Conservation (phyloP, 1,140 invertebrate species). For the Macrobrachium nipponense region DNA sequence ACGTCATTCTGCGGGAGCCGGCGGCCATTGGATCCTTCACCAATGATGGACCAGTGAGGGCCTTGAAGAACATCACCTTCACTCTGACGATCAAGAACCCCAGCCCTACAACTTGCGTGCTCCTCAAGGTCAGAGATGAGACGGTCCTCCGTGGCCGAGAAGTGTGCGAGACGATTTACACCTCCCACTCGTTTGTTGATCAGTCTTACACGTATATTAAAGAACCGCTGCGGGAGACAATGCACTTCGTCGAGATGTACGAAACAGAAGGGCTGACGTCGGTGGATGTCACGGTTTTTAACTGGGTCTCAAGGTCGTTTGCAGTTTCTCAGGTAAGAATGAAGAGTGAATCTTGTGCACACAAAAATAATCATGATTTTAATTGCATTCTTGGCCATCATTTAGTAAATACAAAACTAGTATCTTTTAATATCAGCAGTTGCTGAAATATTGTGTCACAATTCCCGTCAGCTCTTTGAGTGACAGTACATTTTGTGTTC, state of each 20-base stretch:
- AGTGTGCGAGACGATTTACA: no score
- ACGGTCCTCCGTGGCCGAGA: not conserved
- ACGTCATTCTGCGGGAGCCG: slow-evolving; percentile 8
- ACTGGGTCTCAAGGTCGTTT: slow-evolving; percentile 34
- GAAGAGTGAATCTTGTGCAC: not conserved
- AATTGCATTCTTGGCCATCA: no score
- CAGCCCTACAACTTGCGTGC: slow-evolving; percentile 29
- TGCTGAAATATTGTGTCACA: no score
- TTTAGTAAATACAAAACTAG: no score
- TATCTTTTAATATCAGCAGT: no score
- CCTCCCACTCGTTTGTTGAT: no score
- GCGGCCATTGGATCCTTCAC: slow-evolving; percentile 12
- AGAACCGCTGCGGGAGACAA: not conserved
- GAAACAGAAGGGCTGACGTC: slow-evolving; percentile 1
- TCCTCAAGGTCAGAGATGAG: slow-evolving; percentile 17
- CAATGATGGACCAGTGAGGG: slow-evolving; percentile 31
- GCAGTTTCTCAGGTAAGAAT: slow-evolving; percentile 30
- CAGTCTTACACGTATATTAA: no score
- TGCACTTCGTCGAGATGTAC: slow-evolving; percentile 21
- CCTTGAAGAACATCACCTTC: slow-evolving; percentile 25
- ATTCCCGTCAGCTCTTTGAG: no score
- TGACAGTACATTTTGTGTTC: no score
- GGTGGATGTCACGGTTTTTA: slow-evolving; percentile 19
- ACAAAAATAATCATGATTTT: no score
- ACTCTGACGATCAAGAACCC: slow-evolving; percentile 22